Evolutionary conservation across 2,113 vertebrate species (phyloP), one percentile per base, ranked within the genome.

Genomic region (Sminthopsis crassicaudata): DNA sequence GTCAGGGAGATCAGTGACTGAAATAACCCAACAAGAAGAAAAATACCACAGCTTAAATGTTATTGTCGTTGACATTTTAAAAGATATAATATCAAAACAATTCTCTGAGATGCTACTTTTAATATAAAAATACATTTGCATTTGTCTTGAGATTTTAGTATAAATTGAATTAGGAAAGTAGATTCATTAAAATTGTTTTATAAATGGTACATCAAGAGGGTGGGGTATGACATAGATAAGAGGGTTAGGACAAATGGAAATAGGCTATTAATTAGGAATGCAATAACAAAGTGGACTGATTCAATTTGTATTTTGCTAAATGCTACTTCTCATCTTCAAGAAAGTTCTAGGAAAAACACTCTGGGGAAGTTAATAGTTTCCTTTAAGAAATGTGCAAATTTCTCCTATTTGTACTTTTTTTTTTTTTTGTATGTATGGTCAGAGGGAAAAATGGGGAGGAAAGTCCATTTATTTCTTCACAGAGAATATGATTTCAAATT

Each of bases 401-500:
- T 97, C 98, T 97, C 95, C 91, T 91, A 97, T 97, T 98, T 95
- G 57, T 89, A 92, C 57, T 91, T 90, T 94, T 55, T 51, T 95
- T 95, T 94, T 84, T 51, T 95, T 95, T 94, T 84, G n/a, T 84
- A 84, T 90, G 42, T 57, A 36, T 92, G 92, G 92, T 46, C 60
- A 92, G 93, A 94, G 89, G 89, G 10, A 52, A 8, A 67, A 52
- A 84, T 67, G 10, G 95, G 93, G 95, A 96, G 93, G 93, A 94
- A 96, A 94, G 96, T 97, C 97, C 95, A 98, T 99, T 98, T 98
- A 95, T 98, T 98, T 98, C 97, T 98, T 98, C 92, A 67, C 93
- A 97, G 95, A 98, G 98, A 98, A 99, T 98, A 98, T 98, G 97
- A 98, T 98, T 99, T 98, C 98, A 98, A 98, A 98, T 99, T 99